Conservation (phyloP, 2,113 vertebrate species). For the Chrysemys picta region DNA sequence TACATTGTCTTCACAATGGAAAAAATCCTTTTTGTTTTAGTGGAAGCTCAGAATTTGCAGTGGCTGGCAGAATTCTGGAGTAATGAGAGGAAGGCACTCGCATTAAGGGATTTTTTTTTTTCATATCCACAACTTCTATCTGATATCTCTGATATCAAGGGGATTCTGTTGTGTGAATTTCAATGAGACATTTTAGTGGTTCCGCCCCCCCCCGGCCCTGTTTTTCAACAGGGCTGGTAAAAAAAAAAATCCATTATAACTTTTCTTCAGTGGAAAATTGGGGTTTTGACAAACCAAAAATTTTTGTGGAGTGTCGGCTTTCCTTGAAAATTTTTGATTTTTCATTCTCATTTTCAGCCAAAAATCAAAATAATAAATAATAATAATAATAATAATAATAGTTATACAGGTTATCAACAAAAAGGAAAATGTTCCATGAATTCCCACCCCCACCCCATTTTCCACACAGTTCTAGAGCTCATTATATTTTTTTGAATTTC, state of each 20-base stretch:
- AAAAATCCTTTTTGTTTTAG: conserved; percentile 58
- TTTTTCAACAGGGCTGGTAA: conserved; percentile 37
- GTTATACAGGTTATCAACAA: neutral
- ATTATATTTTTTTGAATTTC: neutral
- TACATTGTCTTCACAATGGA: conserved; percentile 30
- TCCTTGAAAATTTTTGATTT: conserved; percentile 50
- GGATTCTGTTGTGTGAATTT: neutral
- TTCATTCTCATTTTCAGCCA: conserved; percentile 59
- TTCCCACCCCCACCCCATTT: conserved; percentile 9
- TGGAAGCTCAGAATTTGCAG: conserved; percentile 34
- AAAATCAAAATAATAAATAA: neutral
- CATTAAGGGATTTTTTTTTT: conserved; percentile 54
- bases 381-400: neutral
- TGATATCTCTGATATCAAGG: neutral
- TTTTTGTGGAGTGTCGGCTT: neutral
- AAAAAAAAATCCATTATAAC: conserved; percentile 62
- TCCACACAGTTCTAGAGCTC: neutral
- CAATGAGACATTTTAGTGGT: neutral
- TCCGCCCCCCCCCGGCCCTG: neutral
- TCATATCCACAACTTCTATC: conserved; percentile 19
- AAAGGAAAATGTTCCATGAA: conserved; percentile 7
- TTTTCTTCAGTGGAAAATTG: conserved; percentile 30
- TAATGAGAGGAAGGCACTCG: conserved; percentile 47
- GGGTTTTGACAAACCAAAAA: neutral
- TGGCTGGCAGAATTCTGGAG: conserved; percentile 58